Evolutionary conservation across 2,888 invertebrate genomes (phyloP).

Genomic region (Incurvaria masculella): DNA sequence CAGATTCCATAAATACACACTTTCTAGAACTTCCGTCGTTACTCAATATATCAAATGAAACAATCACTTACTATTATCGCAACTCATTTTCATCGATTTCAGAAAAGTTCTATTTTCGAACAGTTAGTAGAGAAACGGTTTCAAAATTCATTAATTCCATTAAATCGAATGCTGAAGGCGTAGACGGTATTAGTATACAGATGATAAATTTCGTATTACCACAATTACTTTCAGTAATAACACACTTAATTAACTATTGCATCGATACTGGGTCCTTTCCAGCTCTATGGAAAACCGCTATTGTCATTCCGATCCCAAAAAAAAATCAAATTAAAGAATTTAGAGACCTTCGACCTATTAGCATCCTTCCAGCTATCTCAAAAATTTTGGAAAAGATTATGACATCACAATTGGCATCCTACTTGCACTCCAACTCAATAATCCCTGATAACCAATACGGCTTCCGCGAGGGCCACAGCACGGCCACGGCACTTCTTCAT

Average conservation of each 20-base stretch:
- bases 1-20: slow-evolving; percentile 4
- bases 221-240: too few relatives aligned
- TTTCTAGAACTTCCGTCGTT: slow-evolving; percentile 1
- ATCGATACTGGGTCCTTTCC: too few relatives aligned
- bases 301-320: slow-evolving; percentile 13
- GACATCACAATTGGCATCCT: background rate
- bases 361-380: background rate
- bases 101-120: background rate
- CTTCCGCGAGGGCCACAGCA: background rate
- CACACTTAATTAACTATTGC: too few relatives aligned
- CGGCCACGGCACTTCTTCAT: slow-evolving; percentile 10
- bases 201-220: too few relatives aligned
- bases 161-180: slow-evolving; percentile 10
- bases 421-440: background rate
- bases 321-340: slow-evolving; percentile 6
- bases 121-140: slow-evolving; percentile 3
- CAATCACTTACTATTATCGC: too few relatives aligned
- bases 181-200: slow-evolving; percentile 9
- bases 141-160: slow-evolving; percentile 9
- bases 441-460: slow-evolving; percentile 1
- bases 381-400: background rate
- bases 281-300: slow-evolving; percentile 10
- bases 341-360: slow-evolving; percentile 9
- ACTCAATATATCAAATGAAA: too few relatives aligned
- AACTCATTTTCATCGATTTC: too few relatives aligned